Percentiles rank a stretch among this genome's conserved stretches.
phyloP scores from a whole-genome alignment of 2,113 vertebrate species.

The Spilogale gracilis region DNA sequence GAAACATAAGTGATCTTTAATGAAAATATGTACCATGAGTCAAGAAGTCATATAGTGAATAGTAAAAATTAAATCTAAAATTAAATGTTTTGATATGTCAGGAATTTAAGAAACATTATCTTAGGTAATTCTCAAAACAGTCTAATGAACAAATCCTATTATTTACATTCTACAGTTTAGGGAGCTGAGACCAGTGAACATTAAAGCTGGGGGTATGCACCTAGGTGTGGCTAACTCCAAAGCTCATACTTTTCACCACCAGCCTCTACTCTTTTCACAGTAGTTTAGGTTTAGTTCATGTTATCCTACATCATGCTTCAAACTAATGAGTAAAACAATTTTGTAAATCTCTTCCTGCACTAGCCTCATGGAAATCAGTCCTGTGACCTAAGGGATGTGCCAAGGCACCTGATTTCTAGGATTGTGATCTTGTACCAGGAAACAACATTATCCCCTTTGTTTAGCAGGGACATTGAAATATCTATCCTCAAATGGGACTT shows the following conservation, averaged over 20 bases:
- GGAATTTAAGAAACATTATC: not conserved
- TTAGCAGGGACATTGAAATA: not conserved
- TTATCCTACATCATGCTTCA: not conserved
- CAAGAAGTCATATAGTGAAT: not conserved
- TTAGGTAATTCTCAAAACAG: not conserved
- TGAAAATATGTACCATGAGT: not conserved
- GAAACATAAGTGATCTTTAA: not conserved
- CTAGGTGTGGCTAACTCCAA: not conserved
- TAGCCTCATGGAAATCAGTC: not conserved
- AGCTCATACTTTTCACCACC: not conserved
- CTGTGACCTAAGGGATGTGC: not conserved
- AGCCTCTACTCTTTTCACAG: not conserved
- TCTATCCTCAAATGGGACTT: not conserved
- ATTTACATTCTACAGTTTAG: not conserved
- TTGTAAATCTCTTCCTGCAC: not conserved
- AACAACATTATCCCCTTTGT: not conserved
- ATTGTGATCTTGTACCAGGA: not conserved
- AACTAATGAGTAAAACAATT: not conserved
- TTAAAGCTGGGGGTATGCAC: accelerated
- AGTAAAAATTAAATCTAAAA: not conserved
- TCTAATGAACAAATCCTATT: not conserved
- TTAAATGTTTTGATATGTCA: not conserved
- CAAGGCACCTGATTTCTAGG: not conserved
- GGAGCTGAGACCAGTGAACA: not conserved
- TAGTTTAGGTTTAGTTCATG: not conserved